Evolutionary conservation across 1,140 invertebrate species (phyloP).

Genomic region (Dolichoris vasculosae): DNA sequence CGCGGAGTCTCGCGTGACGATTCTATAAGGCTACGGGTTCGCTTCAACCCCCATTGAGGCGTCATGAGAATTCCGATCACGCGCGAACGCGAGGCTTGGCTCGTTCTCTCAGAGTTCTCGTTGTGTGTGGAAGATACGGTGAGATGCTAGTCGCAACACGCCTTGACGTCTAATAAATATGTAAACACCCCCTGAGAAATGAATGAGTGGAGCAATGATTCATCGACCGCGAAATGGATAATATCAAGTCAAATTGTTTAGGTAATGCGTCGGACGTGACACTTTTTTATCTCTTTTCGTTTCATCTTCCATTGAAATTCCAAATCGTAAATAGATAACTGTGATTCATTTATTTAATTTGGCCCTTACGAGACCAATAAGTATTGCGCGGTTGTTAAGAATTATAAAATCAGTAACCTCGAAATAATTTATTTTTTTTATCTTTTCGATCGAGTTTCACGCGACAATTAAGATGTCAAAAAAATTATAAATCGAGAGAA

Average conservation of each 20-base stretch:
- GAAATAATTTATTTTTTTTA: not conserved
- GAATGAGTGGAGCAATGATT: slow-evolving; percentile 27
- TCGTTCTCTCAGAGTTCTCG: not conserved
- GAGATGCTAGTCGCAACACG: slow-evolving; percentile 4
- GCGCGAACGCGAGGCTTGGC: slow-evolving; percentile 11
- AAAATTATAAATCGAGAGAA: no score
- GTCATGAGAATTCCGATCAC: slow-evolving; percentile 47
- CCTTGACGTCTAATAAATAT: slow-evolving; percentile 48
- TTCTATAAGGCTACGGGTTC: slow-evolving; percentile 26
- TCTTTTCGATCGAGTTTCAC: no score
- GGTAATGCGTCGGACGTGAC: slow-evolving; percentile 29
- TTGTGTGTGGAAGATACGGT: not conserved
- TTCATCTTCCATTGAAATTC: not conserved
- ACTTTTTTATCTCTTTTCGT: not conserved
- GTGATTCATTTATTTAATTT: not conserved
- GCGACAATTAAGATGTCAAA: no score
- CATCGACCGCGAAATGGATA: slow-evolving; percentile 4
- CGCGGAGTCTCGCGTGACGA: slow-evolving; percentile 23
- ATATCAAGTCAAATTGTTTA: slow-evolving; percentile 33
- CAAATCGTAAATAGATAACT: not conserved
- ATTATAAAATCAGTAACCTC: not conserved
- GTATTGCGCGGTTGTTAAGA: not conserved
- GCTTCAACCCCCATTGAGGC: slow-evolving; percentile 37
- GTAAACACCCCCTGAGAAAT: slow-evolving; percentile 36
- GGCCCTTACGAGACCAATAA: not conserved